Conservation (phyloP, 2,113 vertebrate species). For the Gadus macrocephalus region DNA sequence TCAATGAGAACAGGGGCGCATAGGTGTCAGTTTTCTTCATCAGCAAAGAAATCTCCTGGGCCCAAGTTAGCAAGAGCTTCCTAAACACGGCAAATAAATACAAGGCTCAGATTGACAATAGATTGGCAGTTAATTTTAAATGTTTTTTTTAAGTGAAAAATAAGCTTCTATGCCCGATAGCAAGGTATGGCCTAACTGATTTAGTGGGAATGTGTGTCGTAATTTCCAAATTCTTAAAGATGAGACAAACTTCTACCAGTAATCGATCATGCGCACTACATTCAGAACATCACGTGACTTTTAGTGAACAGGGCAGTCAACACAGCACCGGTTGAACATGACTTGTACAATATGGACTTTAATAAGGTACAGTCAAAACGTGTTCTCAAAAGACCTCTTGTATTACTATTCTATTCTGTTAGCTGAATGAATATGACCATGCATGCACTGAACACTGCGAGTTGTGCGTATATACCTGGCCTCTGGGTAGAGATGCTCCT, state of each 20-base stretch:
- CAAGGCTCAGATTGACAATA: not conserved
- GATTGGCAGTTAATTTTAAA: not conserved
- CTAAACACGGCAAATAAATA: constrained; percentile 59
- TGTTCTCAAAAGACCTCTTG: no score
- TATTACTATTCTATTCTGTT: no score
- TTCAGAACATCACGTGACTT: no score
- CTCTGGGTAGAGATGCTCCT: constrained; percentile 86
- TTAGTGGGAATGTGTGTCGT: no score
- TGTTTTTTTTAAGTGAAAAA: not conserved
- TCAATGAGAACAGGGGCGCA: constrained; percentile 87
- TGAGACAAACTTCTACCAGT: no score
- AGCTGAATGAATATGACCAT: no score
- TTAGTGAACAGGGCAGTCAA: no score
- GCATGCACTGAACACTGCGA: not conserved
- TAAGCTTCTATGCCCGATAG: not conserved
- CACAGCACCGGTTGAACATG: not conserved
- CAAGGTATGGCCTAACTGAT: not conserved
- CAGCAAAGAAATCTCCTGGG: constrained; percentile 88
- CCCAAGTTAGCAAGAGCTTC: constrained; percentile 92
- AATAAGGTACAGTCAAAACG: no score
- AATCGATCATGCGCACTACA: no score
- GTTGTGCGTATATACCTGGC: constrained; percentile 75
- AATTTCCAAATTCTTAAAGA: no score
- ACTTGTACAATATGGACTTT: not conserved
- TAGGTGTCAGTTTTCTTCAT: constrained; percentile 99